Percentiles rank a stretch among this genome's conserved stretches.
phyloP scores from a whole-genome alignment of 2,113 vertebrate species.

The Romanogobio albipinnatus region DNA sequence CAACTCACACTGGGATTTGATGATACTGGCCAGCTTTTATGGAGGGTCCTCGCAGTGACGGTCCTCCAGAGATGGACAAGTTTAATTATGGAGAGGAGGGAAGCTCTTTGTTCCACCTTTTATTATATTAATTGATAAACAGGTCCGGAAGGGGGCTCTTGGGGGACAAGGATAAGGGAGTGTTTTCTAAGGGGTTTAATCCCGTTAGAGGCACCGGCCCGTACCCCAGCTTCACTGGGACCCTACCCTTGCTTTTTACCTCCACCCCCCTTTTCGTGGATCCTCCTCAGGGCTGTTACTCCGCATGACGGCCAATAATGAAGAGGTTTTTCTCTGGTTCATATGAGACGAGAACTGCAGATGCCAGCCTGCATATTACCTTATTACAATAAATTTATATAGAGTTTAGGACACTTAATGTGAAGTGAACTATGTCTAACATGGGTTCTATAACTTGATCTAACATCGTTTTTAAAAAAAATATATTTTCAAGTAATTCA shows the following conservation, averaged over 20 bases:
- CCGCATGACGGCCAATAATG: conserved; percentile 67
- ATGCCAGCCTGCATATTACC: not conserved
- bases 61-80: conserved; percentile 73
- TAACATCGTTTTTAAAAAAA: too few relatives aligned
- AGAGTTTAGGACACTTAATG: too few relatives aligned
- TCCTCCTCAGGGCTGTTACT: conserved; percentile 2
- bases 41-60: conserved; percentile 63
- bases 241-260: conserved; percentile 24
- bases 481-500: too few relatives aligned
- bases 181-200: conserved; percentile 73
- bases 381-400: too few relatives aligned
- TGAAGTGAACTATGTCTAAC: too few relatives aligned
- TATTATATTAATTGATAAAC: conserved; percentile 83
- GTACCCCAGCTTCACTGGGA: conserved; percentile 22
- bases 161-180: conserved; percentile 40
- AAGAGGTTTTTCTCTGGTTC: conserved; percentile 71
- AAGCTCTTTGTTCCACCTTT: conserved; percentile 80
- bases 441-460: too few relatives aligned
- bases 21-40: conserved; percentile 61
- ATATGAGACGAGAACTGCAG: conserved; percentile 46
- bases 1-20: conserved; percentile 29
- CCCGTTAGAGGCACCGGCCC: conserved; percentile 68
- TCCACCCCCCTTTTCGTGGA: not conserved
- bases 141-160: conserved; percentile 54
- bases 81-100: conserved; percentile 78